phyloP scores from a whole-genome alignment of 2,797 vertebrate species.

The Peromyscus attwateri region DNA sequence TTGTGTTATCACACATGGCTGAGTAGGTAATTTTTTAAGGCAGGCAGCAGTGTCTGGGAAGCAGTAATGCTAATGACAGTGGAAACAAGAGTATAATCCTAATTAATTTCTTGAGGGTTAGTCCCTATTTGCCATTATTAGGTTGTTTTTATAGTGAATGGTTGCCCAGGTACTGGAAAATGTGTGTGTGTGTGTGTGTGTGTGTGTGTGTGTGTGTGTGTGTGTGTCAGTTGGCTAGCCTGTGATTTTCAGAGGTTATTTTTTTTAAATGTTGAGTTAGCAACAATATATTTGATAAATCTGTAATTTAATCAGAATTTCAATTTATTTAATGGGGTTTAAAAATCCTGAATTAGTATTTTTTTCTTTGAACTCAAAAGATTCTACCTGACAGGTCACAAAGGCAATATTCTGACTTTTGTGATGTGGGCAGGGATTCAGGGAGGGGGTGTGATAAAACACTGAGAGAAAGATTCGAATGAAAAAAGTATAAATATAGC shows the following conservation, averaged over 20 bases:
- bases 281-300: slow-evolving; percentile 61
- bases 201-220: not conserved
- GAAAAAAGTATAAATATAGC: slow-evolving; percentile 17
- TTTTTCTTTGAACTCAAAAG: slow-evolving; percentile 59
- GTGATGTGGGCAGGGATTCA: not conserved
- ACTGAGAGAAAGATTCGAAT: slow-evolving; percentile 17
- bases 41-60: slow-evolving; percentile 56
- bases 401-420: slow-evolving; percentile 59
- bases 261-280: slow-evolving; percentile 39
- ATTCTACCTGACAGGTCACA: slow-evolving; percentile 59
- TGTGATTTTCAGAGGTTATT: slow-evolving; percentile 68
- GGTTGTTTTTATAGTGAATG: slow-evolving; percentile 65
- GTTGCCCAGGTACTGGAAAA: not conserved
- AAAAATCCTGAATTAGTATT: slow-evolving; percentile 63
- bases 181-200: not conserved
- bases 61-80: slow-evolving; percentile 69
- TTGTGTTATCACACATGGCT: not conserved
- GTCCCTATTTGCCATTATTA: slow-evolving; percentile 68
- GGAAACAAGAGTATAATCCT: slow-evolving; percentile 60
- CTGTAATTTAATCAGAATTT: slow-evolving; percentile 64
- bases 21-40: not conserved
- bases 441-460: not conserved
- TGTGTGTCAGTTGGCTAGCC: slow-evolving; percentile 40
- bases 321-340: slow-evolving; percentile 64
- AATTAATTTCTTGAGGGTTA: slow-evolving; percentile 73